Percentiles rank a stretch among this genome's conserved stretches.
Evolutionary conservation across 53 echinoderm and acorn worm species (phyloP).

Genomic region (Holothuria scabra): DNA sequence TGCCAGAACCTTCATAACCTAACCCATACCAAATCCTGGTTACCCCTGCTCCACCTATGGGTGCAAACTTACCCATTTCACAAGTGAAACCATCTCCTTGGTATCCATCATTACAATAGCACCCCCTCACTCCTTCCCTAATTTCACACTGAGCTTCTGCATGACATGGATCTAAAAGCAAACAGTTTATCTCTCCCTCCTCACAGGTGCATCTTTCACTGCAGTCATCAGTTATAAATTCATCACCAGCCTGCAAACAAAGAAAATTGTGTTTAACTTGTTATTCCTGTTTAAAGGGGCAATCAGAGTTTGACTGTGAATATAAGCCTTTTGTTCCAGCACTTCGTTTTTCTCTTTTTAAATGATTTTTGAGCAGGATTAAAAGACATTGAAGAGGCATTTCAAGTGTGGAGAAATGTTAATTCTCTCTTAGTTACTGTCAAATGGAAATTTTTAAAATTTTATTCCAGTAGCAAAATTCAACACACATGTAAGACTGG

Average conservation of each 20-base stretch:
- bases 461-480: no score
- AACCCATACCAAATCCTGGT: no score
- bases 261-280: background rate
- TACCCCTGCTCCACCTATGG: no score
- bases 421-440: no score
- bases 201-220: constrained; percentile 50
- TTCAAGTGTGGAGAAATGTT: no score
- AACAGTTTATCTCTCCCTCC: constrained; percentile 43
- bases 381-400: no score
- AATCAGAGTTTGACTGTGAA: background rate
- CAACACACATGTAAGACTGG: no score
- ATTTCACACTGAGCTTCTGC: constrained; percentile 58
- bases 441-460: no score
- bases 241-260: constrained; percentile 52
- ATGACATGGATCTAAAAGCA: constrained; percentile 35
- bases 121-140: constrained; percentile 57
- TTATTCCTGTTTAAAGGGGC: background rate
- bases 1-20: no score
- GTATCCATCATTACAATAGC: constrained; percentile 66
- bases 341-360: no score
- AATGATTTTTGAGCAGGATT: no score
- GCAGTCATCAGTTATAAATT: constrained; percentile 49
- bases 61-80: constrained; percentile 42
- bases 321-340: no score
- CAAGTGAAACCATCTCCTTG: constrained; percentile 60